These are phyloP conservation scores for Nesogale talazaci DNA, from an alignment of 2,113 vertebrate genomes.

Conservation along the genomic window DNA sequence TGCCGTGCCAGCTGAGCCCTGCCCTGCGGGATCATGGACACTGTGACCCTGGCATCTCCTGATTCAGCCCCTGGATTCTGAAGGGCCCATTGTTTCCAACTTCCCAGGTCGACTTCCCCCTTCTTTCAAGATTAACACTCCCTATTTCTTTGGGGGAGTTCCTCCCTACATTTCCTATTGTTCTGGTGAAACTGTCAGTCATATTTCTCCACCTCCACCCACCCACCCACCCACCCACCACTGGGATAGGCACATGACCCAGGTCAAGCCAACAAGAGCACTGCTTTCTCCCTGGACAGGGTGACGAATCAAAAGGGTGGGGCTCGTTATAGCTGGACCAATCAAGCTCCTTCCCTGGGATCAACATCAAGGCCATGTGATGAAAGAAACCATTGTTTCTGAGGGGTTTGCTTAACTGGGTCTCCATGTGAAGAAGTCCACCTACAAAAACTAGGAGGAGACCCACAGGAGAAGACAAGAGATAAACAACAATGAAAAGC, in stretches of 20 bases:
- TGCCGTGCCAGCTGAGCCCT: constrained; percentile 15
- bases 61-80: constrained; percentile 29
- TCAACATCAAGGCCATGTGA: background rate
- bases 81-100: constrained; percentile 26
- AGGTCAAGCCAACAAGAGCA: background rate
- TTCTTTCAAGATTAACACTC: background rate
- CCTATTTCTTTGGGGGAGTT: background rate
- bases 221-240: background rate
- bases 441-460: background rate
- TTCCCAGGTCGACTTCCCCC: background rate
- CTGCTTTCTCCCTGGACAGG: background rate
- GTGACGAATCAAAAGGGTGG: background rate
- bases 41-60: background rate
- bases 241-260: background rate
- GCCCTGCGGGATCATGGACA: background rate
- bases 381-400: background rate
- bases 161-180: background rate
- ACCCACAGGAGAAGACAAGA: background rate
- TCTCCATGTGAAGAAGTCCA: background rate
- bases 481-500: background rate
- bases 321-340: background rate
- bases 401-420: background rate
- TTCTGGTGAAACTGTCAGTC: background rate
- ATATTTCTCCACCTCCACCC: background rate
- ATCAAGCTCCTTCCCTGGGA: background rate